Percentiles rank a stretch among this genome's conserved stretches.
These are phyloP conservation scores for Hirundo rustica DNA, from an alignment of 2,797 vertebrate genomes.

Conservation along the genomic window DNA sequence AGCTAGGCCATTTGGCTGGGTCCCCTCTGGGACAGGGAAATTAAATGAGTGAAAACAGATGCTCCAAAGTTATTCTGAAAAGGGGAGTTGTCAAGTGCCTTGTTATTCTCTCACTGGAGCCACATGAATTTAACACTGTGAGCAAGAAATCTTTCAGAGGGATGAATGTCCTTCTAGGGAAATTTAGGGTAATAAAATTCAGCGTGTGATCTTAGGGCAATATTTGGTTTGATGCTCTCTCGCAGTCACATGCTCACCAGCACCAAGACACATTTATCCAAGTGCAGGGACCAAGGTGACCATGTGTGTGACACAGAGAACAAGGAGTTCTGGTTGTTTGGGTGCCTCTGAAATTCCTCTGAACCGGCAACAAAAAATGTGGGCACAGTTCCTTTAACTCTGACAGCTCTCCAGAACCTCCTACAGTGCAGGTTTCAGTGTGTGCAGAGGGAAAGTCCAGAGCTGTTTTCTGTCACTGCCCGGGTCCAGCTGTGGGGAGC, in stretches of 20 bases:
- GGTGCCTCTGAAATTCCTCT: not conserved
- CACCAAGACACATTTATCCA: not conserved
- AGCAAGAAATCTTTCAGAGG: not conserved
- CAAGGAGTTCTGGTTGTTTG: not conserved
- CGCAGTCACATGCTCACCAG: not conserved
- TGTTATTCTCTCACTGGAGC: not conserved
- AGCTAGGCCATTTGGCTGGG: not conserved
- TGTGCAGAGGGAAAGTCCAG: not conserved
- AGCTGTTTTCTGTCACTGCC: not conserved
- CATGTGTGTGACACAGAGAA: not conserved
- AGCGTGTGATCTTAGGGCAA: not conserved
- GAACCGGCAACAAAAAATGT: not conserved
- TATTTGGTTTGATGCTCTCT: not conserved
- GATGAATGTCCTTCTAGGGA: not conserved
- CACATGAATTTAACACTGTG: not conserved
- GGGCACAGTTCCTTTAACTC: not conserved
- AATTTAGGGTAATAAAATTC: not conserved
- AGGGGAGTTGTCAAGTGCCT: not conserved
- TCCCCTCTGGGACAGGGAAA: not conserved
- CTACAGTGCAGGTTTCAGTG: not conserved
- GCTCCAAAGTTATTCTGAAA: not conserved
- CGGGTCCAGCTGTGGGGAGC: not conserved
- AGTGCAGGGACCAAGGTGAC: not conserved
- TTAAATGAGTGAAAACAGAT: conserved; percentile 15
- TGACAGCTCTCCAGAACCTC: not conserved